A percentile compares a stretch with the other conserved stretches of the same genome.
These are phyloP conservation scores for Harpalus rufipes DNA, from an alignment of 2,888 invertebrate genomes.

Conservation along the genomic window DNA sequence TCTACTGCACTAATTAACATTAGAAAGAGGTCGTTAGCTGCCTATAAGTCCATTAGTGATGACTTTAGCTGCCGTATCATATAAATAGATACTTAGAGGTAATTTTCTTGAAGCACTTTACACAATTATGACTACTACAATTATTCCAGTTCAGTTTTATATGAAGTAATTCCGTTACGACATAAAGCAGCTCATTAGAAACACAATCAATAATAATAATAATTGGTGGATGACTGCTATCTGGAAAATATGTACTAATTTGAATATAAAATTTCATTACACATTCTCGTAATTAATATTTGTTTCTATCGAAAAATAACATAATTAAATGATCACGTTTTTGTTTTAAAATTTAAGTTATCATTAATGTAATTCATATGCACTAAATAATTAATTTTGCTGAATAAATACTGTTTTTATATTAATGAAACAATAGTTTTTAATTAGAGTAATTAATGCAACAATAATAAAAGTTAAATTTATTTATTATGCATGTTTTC, in stretches of 20 bases:
- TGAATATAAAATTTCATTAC: slow-evolving; percentile 40
- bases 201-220: slow-evolving; percentile 36
- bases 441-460: slow-evolving; percentile 37
- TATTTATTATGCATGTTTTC: slow-evolving; percentile 25
- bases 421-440: slow-evolving; percentile 35
- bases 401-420: slow-evolving; percentile 37
- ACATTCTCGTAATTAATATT: slow-evolving; percentile 31
- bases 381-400: slow-evolving; percentile 38
- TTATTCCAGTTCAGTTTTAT: slow-evolving; percentile 30
- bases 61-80: slow-evolving; percentile 1
- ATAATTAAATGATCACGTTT: slow-evolving; percentile 32
- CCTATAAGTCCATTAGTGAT: slow-evolving; percentile 25
- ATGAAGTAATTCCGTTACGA: slow-evolving; percentile 40
- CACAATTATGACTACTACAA: slow-evolving; percentile 36
- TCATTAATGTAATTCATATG: slow-evolving; percentile 31
- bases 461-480: slow-evolving; percentile 42
- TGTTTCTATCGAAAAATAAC: slow-evolving; percentile 13
- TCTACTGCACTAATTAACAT: slow-evolving; percentile 40
- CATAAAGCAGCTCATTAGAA: slow-evolving; percentile 40
- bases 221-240: slow-evolving; percentile 21
- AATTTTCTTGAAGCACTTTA: slow-evolving; percentile 33
- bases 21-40: slow-evolving; percentile 5
- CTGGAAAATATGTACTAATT: slow-evolving; percentile 33
- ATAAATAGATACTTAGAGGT: slow-evolving; percentile 23
- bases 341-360: slow-evolving; percentile 29